phyloP scores from a whole-genome alignment of 37 sponge, comb jelly and placozoan genomes.

The Cladorhizidae sp. region DNA sequence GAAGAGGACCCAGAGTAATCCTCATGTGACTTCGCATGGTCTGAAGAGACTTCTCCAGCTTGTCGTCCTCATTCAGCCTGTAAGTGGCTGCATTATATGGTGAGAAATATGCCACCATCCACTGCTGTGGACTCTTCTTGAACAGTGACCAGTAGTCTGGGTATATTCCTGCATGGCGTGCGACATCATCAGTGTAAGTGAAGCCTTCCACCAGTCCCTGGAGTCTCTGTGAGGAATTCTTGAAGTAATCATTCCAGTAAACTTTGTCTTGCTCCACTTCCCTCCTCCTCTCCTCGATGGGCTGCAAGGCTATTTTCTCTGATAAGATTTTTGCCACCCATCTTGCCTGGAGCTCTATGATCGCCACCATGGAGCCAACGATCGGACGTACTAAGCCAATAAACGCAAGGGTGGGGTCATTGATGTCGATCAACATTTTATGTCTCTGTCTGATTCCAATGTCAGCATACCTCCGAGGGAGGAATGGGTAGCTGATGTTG shows the following conservation, averaged over 20 bases:
- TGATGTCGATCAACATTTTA: constrained; percentile 83
- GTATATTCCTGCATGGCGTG: constrained; percentile 68
- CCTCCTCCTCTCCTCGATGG: constrained; percentile 40
- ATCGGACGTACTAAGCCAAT: constrained; percentile 87
- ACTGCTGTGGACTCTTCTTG: constrained; percentile 60
- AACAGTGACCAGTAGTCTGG: constrained; percentile 81
- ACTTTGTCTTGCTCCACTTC: constrained; percentile 40
- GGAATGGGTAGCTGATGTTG: constrained; percentile 47
- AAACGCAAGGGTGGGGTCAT: constrained; percentile 81
- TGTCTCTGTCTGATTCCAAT: constrained; percentile 52
- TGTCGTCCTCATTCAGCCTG: constrained; percentile 66
- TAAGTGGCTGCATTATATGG: constrained; percentile 79
- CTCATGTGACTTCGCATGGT: constrained; percentile 64
- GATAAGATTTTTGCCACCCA: constrained; percentile 81
- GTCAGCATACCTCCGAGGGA: constrained; percentile 56
- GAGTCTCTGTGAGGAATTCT: constrained; percentile 48
- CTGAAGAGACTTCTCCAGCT: constrained; percentile 42
- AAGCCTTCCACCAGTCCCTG: constrained; percentile 77
- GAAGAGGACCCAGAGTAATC: constrained; percentile 54
- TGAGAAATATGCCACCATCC: constrained; percentile 64
- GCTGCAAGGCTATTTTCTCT: constrained; percentile 41
- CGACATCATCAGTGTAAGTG: constrained; percentile 79
- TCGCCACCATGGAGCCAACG: constrained; percentile 73
- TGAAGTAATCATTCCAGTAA: constrained; percentile 66
- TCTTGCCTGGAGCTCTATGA: constrained; percentile 86